These are phyloP conservation scores for Drosophila ercepeae DNA, from an alignment of 1,140 invertebrate species.

Conservation along the genomic window DNA sequence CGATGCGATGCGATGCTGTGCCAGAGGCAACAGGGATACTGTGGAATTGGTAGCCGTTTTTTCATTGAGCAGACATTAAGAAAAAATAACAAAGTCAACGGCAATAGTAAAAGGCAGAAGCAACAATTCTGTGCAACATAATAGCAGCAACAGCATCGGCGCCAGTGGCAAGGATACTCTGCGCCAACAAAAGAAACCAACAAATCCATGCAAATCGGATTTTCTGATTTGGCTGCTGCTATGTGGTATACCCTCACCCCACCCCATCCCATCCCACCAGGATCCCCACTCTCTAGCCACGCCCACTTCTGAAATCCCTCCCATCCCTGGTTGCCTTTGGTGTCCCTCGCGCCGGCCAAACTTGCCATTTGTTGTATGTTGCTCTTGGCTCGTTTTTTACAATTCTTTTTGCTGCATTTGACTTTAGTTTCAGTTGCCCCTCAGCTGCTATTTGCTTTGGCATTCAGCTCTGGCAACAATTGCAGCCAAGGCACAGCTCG, in stretches of 20 bases:
- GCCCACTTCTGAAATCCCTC: background rate
- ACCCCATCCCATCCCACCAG: background rate
- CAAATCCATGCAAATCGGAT: slow-evolving; percentile 83
- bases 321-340: background rate
- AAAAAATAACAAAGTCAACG: slow-evolving; percentile 78
- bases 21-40: slow-evolving; percentile 25
- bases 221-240: slow-evolving; percentile 73
- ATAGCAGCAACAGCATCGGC: slow-evolving; percentile 77
- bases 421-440: slow-evolving; percentile 75
- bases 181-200: slow-evolving; percentile 79
- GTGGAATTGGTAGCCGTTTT: slow-evolving; percentile 35
- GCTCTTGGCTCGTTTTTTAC: slow-evolving; percentile 38
- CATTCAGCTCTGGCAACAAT: slow-evolving; percentile 80
- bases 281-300: background rate
- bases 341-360: slow-evolving; percentile 37
- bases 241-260: background rate
- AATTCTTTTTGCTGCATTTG: slow-evolving; percentile 56
- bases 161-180: slow-evolving; percentile 74
- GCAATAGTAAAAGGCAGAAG: slow-evolving; percentile 22
- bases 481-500: slow-evolving; percentile 78
- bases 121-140: slow-evolving; percentile 60
- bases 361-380: slow-evolving; percentile 42
- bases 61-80: slow-evolving; percentile 80
- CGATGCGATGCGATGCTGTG: slow-evolving; percentile 18
- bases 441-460: slow-evolving; percentile 78